Evolutionary conservation across 2,888 invertebrate species (phyloP), one percentile per base, ranked within the genome.

Genomic region (Microctonus brassicae): DNA sequence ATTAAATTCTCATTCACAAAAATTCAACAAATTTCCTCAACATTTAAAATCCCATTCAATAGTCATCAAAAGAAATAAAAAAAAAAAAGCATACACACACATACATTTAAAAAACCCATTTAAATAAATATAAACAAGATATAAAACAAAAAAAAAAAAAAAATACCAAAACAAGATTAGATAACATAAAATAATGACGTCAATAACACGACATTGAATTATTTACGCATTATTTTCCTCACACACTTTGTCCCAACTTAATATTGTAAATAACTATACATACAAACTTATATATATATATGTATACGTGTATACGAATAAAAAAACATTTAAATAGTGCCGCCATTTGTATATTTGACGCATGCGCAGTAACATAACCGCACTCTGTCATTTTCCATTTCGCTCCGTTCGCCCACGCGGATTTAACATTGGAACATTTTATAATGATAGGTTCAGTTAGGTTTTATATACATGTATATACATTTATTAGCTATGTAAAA

Each of bases 161-260:
- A 47, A 5, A 17, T 9, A 4, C n/a, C 17, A n/a, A n/a, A 6
- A 47, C 9, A 47, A 47, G 1, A 36, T 36, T 1, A 36, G 36
- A 36, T 17, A 47, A 47, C n/a, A n/a, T 29, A 7, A 42, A 17
- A 47, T 47, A 6, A 47, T 47, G 47, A 47, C 47, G 47, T 17
- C 47, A 47, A 9, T 47, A 47, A 17, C 47, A 47, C 47, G 47
- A 47, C 47, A 47, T 47, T 47, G 47, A 47, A 47, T 47, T 47
- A 17, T 47, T 47, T 47, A 47, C 47, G 47, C 17, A 47, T 47
- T 47, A n/a, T n/a, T n/a, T n/a, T 17, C 17, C 47, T 17, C 47
- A 7, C 7, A 47, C 47, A 47, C 17, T 47, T 47, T 47, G 17
- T 2, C 6, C 17, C 47, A 17, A 47, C 20, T 47, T 17, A 47